A percentile compares a stretch with the other conserved stretches of the same genome.
phyloP scores from a whole-genome alignment of 2,888 invertebrate genomes.

The Tridacna gigas region DNA sequence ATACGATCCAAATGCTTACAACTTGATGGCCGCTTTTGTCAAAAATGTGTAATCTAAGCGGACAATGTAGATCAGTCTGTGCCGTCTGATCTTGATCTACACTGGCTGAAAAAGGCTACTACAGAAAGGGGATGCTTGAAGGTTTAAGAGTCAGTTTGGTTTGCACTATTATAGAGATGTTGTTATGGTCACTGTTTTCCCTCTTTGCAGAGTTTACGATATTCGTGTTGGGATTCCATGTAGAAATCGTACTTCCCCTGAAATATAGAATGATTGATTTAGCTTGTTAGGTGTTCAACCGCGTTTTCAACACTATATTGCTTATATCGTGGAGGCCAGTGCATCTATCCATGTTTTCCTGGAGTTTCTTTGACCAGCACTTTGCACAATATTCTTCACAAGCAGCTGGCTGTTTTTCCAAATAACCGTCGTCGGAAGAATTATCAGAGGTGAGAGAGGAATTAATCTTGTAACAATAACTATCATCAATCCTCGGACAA shows the following conservation, averaged over 20 bases:
- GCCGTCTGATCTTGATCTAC: no score
- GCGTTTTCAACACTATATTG: not conserved
- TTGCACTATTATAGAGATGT: no score
- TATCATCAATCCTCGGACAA: not conserved
- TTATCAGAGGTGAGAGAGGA: not conserved
- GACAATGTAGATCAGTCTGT: no score
- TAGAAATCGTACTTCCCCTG: conserved; percentile 28
- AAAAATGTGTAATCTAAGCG: no score
- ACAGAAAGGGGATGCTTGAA: no score
- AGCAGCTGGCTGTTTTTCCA: not conserved
- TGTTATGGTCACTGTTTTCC: not conserved
- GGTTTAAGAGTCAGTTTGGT: no score
- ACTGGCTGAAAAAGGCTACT: no score
- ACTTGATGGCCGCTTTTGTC: no score
- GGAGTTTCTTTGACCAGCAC: no score
- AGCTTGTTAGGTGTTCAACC: not conserved
- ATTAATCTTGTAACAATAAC: not conserved
- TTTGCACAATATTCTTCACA: not conserved
- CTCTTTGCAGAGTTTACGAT: conserved; percentile 10
- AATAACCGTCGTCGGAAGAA: not conserved
- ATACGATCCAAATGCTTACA: no score
- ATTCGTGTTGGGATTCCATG: conserved; percentile 14
- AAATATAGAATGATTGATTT: conserved; percentile 4
- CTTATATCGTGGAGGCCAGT: not conserved
- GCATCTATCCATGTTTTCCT: not conserved